Evolutionary conservation across 2,797 vertebrate species (phyloP).

Genomic region (Rhabdomys pumilio): DNA sequence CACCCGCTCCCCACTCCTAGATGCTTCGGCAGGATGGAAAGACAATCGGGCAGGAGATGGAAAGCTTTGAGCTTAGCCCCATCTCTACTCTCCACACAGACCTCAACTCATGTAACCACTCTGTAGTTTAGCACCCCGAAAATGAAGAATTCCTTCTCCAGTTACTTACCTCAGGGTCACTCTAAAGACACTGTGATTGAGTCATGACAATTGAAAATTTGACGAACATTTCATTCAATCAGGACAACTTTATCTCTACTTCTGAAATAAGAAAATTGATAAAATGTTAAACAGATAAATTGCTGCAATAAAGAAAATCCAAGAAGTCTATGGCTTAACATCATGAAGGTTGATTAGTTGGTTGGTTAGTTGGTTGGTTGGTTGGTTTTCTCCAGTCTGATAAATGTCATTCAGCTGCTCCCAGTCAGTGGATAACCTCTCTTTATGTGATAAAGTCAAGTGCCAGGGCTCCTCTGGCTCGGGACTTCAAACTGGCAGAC

Average conservation of each 20-base stretch:
- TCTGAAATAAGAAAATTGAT: slow-evolving; percentile 45
- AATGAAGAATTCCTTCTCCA: slow-evolving; percentile 7
- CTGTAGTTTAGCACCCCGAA: background rate
- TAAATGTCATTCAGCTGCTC: background rate
- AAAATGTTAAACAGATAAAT: background rate
- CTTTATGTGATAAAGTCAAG: background rate
- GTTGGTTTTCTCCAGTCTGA: background rate
- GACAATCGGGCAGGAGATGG: background rate
- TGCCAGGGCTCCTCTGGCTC: background rate
- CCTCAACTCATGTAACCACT: background rate
- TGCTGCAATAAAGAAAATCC: background rate
- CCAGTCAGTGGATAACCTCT: background rate
- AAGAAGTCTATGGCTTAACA: background rate
- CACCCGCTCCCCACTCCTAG: background rate
- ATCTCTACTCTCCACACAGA: background rate
- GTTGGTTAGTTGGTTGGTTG: background rate
- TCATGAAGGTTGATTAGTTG: background rate
- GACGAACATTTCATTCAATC: background rate
- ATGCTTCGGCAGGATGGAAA: background rate
- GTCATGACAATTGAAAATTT: slow-evolving; percentile 7
- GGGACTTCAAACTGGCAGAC: background rate
- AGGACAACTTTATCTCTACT: background rate
- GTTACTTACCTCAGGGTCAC: background rate
- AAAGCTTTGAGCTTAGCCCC: background rate
- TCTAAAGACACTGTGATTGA: background rate